Evolutionary conservation across 2,797 vertebrate species (phyloP).

Genomic region (Molossus molossus): DNA sequence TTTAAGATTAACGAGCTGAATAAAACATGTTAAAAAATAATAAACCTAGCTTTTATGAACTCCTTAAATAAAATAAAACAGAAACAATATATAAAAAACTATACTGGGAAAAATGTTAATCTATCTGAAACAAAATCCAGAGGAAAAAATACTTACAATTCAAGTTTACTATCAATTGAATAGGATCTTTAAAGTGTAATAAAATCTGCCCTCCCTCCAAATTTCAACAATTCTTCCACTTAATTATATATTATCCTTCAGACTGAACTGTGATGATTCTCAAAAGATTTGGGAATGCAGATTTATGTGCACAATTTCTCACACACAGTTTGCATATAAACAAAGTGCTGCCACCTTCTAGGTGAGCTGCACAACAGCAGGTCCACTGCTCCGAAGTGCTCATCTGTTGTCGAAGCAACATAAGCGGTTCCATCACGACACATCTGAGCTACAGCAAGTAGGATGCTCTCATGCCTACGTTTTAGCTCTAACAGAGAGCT

Average conservation of each 20-base stretch:
- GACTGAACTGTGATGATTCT: not conserved
- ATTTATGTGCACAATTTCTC: conserved; percentile 47
- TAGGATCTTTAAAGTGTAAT: not conserved
- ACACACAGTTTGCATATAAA: not conserved
- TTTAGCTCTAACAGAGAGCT: not conserved
- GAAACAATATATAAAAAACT: conserved; percentile 77
- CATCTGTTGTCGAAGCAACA: not conserved
- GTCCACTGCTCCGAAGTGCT: not conserved
- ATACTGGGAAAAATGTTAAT: conserved; percentile 68
- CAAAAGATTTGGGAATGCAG: not conserved
- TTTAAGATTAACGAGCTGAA: conserved; percentile 83
- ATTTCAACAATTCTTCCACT: conserved; percentile 17
- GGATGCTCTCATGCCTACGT: not conserved
- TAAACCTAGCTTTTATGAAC: conserved; percentile 83
- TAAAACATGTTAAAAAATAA: conserved; percentile 83
- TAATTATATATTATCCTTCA: conserved; percentile 33
- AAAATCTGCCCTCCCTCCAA: not conserved
- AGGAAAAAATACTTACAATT: conserved; percentile 28
- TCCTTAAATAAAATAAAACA: conserved; percentile 83
- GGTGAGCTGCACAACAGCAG: not conserved
- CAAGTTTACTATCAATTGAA: conserved; percentile 44
- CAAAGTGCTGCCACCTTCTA: conserved; percentile 40
- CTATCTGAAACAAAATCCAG: conserved; percentile 60
- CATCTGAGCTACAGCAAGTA: not conserved
- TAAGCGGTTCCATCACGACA: not conserved